These are phyloP conservation scores for Pachyrhynchus sulphureomaculatus DNA, from an alignment of 1,140 invertebrate genomes.

Conservation along the genomic window DNA sequence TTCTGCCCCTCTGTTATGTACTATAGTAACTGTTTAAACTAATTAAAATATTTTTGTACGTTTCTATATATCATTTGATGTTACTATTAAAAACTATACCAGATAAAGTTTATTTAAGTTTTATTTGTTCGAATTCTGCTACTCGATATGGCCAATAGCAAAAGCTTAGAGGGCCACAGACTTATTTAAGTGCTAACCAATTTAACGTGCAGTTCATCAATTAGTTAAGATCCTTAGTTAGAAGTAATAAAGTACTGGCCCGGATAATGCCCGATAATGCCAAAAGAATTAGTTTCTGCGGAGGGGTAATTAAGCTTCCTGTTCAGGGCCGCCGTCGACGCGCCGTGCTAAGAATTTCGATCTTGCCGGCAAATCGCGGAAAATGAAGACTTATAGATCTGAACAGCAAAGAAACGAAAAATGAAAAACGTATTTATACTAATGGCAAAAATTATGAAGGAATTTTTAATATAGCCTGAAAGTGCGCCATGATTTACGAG, in stretches of 20 bases:
- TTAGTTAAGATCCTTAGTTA: conserved; percentile 36
- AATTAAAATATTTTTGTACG: no score
- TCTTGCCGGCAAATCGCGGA: neutral
- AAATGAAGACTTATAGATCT: conserved; percentile 36
- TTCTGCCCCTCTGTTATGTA: no score
- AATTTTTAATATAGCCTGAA: conserved; percentile 40
- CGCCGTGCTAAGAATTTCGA: conserved; percentile 29
- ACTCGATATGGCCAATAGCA: no score
- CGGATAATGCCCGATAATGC: conserved; percentile 16
- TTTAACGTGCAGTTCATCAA: conserved; percentile 38
- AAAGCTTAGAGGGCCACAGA: no score
- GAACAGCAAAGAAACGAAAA: conserved; percentile 4
- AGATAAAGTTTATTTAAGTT: no score
- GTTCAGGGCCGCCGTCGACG: neutral
- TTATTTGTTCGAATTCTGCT: no score
- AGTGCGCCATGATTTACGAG: conserved; percentile 39
- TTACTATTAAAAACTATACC: no score
- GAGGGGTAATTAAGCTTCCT: conserved; percentile 26
- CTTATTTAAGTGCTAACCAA: conserved; percentile 37
- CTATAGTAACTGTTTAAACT: no score
- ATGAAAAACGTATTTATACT: conserved; percentile 34
- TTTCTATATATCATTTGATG: no score
- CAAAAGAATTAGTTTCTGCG: conserved; percentile 29
- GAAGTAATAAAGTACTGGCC: conserved; percentile 29
- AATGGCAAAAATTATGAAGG: conserved; percentile 40